Percentiles rank a stretch among this genome's conserved stretches.
phyloP scores from a whole-genome alignment of 1,140 invertebrate genomes.

The Sminthurinus signatus region DNA sequence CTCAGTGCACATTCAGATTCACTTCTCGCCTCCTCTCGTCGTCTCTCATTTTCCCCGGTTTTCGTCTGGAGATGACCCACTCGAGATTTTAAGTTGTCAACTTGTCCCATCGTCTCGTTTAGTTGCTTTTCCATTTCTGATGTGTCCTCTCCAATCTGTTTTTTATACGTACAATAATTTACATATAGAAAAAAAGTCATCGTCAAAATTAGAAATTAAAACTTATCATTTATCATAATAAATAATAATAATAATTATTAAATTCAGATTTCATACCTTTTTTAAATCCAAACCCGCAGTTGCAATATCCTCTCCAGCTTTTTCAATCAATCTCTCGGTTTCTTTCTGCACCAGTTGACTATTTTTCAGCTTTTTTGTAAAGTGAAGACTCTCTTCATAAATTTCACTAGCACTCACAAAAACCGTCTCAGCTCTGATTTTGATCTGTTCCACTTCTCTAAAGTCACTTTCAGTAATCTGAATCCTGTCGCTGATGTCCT shows the following conservation, averaged over 20 bases:
- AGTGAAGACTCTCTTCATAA: slow-evolving; percentile 52
- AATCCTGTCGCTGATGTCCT: slow-evolving; percentile 83
- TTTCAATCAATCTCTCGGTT: slow-evolving; percentile 68
- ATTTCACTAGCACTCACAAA: slow-evolving; percentile 60
- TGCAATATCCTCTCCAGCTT: slow-evolving; percentile 69
- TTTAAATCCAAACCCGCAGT: slow-evolving; percentile 66
- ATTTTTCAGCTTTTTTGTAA: slow-evolving; percentile 56
- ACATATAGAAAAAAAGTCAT: neutral
- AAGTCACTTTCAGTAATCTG: slow-evolving; percentile 73
- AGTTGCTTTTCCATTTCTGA: slow-evolving; percentile 64
- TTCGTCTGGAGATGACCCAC: slow-evolving; percentile 66
- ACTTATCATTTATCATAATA: no score
- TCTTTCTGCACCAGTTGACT: slow-evolving; percentile 67
- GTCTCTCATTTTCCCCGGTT: slow-evolving; percentile 64
- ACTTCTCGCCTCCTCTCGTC: slow-evolving; percentile 54
- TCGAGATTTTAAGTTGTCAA: slow-evolving; percentile 58
- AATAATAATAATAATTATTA: no score
- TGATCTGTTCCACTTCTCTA: slow-evolving; percentile 62
- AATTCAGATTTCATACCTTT: no score
- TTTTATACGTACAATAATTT: no score
- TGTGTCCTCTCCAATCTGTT: slow-evolving; percentile 65
- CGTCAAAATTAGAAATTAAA: no score
- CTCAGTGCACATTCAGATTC: slow-evolving; percentile 52
- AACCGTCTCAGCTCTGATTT: slow-evolving; percentile 64
- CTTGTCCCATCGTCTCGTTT: slow-evolving; percentile 61